Base-by-base conservation (phyloP, 2,888 invertebrate species). In the Erebia palarica region DNA sequence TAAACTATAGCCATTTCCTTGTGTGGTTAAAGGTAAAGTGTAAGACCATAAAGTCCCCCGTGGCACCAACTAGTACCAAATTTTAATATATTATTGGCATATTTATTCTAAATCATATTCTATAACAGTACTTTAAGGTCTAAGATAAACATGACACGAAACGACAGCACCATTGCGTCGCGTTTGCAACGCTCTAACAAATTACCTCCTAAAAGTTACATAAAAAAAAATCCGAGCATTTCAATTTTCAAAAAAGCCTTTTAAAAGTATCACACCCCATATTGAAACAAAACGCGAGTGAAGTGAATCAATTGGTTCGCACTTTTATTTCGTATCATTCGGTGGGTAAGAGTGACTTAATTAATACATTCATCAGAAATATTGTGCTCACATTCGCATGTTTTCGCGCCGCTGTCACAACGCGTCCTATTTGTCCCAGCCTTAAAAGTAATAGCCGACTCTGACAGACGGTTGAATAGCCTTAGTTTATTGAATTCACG, bases 381-480 rank as follows among this genome's bases (percentile, higher is more conserved):
- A 36, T 5, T 36, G 36, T 7, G 36, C 36, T 36, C 36, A 36
- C 5, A 36, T 36, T 36, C 36, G 7, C 36, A 7, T 36, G 36
- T 7, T 36, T 7, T 18, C 18, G 18, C 18, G 16, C 55, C 10
- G 8, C 16, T 16, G 16, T 16, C n/a, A 3, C 9, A 1, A 16
- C 18, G 55, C 55, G 18, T 16, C 18, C 18, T 55, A 16, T 55
- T 55, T 18, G 55, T 3, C 18, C 1, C 27, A 58, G 27, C 27
- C 27, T 27, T 70, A 53, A 68, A 65, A 68, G 59, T 71, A 68
- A 70, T 72, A 51, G 53, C 61, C 55, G 68, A 21, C 63, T 60
- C 42, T 67, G 74, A 76, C 72, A 72, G 74, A 75, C 70, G 68
- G 69, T 78, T 75, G 74, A 81, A 81, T 80, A 73, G 58, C 60